phyloP scores from a whole-genome alignment of 2,888 invertebrate genomes.

The Hyalella azteca region DNA sequence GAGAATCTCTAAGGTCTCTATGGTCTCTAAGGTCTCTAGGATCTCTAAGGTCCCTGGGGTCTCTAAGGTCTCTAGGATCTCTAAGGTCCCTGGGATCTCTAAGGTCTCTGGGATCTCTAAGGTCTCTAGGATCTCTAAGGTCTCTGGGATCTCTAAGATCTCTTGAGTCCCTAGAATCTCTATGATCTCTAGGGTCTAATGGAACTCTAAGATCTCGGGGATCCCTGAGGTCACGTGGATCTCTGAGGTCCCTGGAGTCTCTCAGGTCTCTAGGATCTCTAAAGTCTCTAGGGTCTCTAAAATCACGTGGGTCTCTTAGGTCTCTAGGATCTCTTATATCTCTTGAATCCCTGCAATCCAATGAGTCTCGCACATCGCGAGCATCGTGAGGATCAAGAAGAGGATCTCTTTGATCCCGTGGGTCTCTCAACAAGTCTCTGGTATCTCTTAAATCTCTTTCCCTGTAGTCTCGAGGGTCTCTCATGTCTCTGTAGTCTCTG shows the following conservation, averaged over 20 bases:
- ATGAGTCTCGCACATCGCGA: slow-evolving; percentile 40
- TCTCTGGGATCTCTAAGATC: slow-evolving; percentile 39
- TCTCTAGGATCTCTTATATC: slow-evolving; percentile 42
- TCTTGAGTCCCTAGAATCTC: slow-evolving; percentile 32
- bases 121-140: slow-evolving; percentile 39
- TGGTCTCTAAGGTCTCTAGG: background rate
- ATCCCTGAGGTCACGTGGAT: slow-evolving; percentile 32
- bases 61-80: slow-evolving; percentile 32
- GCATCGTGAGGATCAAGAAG: slow-evolving; percentile 27
- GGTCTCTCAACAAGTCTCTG: slow-evolving; percentile 46
- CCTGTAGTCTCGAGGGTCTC: slow-evolving; percentile 29
- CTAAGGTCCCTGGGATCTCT: slow-evolving; percentile 35
- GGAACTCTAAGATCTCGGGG: slow-evolving; percentile 9
- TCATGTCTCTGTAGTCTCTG: slow-evolving; percentile 20
- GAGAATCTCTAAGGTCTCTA: slow-evolving; percentile 41
- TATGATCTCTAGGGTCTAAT: slow-evolving; percentile 16
- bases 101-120: slow-evolving; percentile 32
- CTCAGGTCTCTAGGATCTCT: slow-evolving; percentile 30
- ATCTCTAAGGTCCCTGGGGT: background rate
- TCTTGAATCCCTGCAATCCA: slow-evolving; percentile 37
- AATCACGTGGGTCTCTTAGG: slow-evolving; percentile 33
- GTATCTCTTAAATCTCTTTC: slow-evolving; percentile 44
- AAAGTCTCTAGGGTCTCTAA: slow-evolving; percentile 38
- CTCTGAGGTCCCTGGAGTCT: slow-evolving; percentile 28
- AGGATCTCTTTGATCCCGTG: slow-evolving; percentile 46